Percentiles rank a stretch among this genome's conserved stretches.
Conservation (phyloP, 2,797 vertebrate genomes). For the Tauraco hartlaubi region DNA sequence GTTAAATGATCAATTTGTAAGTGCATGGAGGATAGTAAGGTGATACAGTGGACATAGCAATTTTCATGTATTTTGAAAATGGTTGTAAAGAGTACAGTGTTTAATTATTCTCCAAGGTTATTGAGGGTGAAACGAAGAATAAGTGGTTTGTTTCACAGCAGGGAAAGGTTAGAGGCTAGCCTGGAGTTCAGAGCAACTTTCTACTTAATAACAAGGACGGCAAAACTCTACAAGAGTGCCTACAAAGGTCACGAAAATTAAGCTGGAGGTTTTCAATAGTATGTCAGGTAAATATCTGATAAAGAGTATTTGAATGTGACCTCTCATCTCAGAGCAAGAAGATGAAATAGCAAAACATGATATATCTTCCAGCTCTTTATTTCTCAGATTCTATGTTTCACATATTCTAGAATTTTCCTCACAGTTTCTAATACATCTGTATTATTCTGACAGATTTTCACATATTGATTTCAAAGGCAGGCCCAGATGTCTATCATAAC, state of each 20-base stretch:
- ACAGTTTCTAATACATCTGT: not conserved
- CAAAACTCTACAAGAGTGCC: not conserved
- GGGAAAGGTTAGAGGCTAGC: not conserved
- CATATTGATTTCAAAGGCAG: not conserved
- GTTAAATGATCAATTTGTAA: not conserved
- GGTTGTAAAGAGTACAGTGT: not conserved
- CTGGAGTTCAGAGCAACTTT: not conserved
- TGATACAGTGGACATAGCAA: not conserved
- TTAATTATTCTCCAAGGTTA: not conserved
- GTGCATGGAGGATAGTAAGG: not conserved
- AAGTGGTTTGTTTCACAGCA: not conserved
- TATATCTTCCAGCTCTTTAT: not conserved
- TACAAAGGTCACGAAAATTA: not conserved
- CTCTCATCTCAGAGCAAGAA: not conserved
- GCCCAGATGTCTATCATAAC: accelerated
- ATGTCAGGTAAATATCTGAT: not conserved
- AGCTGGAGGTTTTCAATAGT: not conserved
- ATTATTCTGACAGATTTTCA: not conserved
- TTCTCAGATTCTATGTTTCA: not conserved
- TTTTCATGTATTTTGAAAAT: not conserved
- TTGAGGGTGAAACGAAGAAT: not conserved
- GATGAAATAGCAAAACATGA: not conserved
- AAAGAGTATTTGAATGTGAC: not conserved
- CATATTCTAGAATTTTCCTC: not conserved
- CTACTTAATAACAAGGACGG: not conserved